Base-by-base conservation (phyloP, 2,888 invertebrate species). In the Lycocerus yunnanus region DNA sequence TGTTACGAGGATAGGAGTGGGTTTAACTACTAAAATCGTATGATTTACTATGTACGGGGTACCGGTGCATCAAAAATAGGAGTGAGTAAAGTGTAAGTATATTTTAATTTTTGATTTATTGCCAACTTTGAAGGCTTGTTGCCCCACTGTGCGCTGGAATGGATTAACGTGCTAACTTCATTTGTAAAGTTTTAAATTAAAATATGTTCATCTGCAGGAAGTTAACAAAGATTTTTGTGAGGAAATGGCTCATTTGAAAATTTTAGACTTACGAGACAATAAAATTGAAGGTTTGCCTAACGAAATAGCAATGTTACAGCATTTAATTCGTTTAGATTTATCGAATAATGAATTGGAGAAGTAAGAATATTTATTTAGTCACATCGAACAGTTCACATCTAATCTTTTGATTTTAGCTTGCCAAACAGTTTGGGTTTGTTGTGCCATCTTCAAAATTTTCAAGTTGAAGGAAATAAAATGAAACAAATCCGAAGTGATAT, bases 401-500 rank as follows among this genome's bases (percentile, higher is more conserved):
- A 16, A 14, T 13, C 63, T 67, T 72, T 71, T 75, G 77, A 21
- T 85, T 84, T 2, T 82, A 93, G 92, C 79, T 87, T 95, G 76
- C 94, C 95, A n/a, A 89, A 88, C 81, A 88, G 89, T n/a, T 83
- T 95, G 69, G 90, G 93, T 16, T 86, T 90, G 1, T 88, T 97
- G 81, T 92, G 93, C 0, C 94, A 95, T 84, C 88, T 97, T 73
- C 94, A 95, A 82, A 93, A 93, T 79, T 89, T 97, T 68, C 92
- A 92, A 77, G 89, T 97, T 82, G 95, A 96, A 79, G 97, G 97
- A 5, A 97, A 97, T 88, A 93, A 94, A 81, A 88, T 97, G 79
- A 91, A 93, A 81, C 92, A 92, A 69, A 92, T 97, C 21, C 88
- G 97, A 43, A 90, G 93, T 74, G 97, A 97, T 85, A 91, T 97